Evolutionary conservation across 1,140 invertebrate genomes (phyloP).

Genomic region (Tetramorium alpestre): DNA sequence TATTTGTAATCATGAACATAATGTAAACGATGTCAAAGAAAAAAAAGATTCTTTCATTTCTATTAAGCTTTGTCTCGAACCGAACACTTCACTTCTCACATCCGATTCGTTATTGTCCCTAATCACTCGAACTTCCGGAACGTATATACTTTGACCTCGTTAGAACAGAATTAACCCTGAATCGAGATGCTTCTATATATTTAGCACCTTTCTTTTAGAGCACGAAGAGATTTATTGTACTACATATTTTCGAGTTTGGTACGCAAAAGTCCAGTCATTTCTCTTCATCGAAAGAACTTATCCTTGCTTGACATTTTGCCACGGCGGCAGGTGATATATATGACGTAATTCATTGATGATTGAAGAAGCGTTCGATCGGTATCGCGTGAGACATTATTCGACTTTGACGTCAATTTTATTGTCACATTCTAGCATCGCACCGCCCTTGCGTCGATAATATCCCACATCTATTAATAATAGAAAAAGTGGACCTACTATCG

Average conservation of each 20-base stretch:
- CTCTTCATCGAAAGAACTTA: not conserved
- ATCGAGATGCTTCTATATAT: not conserved
- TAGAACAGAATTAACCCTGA: not conserved
- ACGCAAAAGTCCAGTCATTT: not conserved
- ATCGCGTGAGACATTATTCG: slow-evolving; percentile 7
- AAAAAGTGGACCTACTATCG: not conserved
- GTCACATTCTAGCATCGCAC: not conserved
- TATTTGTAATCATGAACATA: not conserved
- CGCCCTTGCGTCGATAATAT: not conserved
- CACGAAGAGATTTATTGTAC: not conserved
- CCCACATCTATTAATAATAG: slow-evolving; percentile 5
- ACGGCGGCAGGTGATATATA: slow-evolving; percentile 6
- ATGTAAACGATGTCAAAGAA: not conserved
- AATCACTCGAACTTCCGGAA: slow-evolving; percentile 21
- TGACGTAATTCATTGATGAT: slow-evolving; percentile 73
- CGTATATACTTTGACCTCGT: slow-evolving; percentile 3
- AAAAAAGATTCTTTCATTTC: not conserved
- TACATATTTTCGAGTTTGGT: not conserved
- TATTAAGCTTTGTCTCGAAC: not conserved
- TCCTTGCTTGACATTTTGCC: slow-evolving; percentile 48
- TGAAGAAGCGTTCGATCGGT: slow-evolving; percentile 56
- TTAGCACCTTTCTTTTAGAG: not conserved
- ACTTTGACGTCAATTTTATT: slow-evolving; percentile 25
- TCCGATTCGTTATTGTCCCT: slow-evolving; percentile 19
- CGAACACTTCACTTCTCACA: slow-evolving; percentile 1